phyloP scores from a whole-genome alignment of 2,797 vertebrate species.

The Acrossocheilus wenchowensis region DNA sequence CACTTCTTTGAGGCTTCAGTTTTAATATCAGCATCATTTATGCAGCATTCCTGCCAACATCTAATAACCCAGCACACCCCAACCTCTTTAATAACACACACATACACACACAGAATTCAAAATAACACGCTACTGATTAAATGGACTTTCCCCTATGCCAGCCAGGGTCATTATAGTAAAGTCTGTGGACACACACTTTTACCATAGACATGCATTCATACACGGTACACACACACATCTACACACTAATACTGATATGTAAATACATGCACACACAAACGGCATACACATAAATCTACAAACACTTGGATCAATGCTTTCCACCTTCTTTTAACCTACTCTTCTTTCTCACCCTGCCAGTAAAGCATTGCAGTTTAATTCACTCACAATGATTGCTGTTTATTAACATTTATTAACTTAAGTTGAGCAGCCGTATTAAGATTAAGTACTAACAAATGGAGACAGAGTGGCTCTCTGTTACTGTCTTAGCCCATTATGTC shows the following conservation, averaged over 20 bases:
- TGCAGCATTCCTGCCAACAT: constrained; percentile 58
- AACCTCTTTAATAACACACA: constrained; percentile 54
- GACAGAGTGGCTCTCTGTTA: constrained; percentile 22
- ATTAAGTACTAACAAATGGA: constrained; percentile 42
- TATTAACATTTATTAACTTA: constrained; percentile 49
- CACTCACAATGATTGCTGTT: constrained; percentile 32
- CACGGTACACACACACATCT: not conserved
- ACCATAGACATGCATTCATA: constrained; percentile 38
- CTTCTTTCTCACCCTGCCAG: constrained; percentile 18
- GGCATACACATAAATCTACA: constrained; percentile 47
- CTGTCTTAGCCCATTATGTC: constrained; percentile 4
- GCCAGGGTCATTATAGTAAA: constrained; percentile 68
- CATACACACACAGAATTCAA: constrained; percentile 49
- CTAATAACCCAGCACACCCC: constrained; percentile 61
- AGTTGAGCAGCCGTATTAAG: constrained; percentile 30
- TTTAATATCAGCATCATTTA: constrained; percentile 57
- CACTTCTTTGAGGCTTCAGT: constrained; percentile 49
- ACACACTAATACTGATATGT: constrained; percentile 44
- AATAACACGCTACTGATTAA: constrained; percentile 65
- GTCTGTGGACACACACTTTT: constrained; percentile 56
- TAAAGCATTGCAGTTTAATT: constrained; percentile 28
- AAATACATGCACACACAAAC: constrained; percentile 48
- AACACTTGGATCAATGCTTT: constrained; percentile 55
- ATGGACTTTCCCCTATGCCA: constrained; percentile 65
- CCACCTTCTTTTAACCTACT: constrained; percentile 36